Percentiles rank a stretch among this genome's conserved stretches.
Conservation (phyloP, 2,113 vertebrate genomes). For the Poeciliopsis turrubarensis region DNA sequence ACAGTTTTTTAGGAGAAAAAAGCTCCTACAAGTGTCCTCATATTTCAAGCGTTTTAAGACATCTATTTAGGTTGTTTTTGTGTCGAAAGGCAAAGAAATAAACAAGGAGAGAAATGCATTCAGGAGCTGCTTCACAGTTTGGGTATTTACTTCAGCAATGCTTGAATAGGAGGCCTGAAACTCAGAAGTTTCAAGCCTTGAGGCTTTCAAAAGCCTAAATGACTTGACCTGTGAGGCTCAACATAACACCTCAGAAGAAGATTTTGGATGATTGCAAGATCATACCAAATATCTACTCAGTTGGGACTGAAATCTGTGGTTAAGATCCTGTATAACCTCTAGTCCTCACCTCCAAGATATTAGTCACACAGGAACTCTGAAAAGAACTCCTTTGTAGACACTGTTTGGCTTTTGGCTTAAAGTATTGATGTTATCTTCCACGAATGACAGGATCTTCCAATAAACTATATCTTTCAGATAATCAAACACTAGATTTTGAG, state of each 20-base stretch:
- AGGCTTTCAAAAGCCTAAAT: neutral
- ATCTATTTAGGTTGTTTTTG: slow-evolving; percentile 9
- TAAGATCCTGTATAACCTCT: neutral
- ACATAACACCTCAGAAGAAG: neutral
- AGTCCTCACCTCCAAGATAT: neutral
- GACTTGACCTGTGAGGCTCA: too few species aligned
- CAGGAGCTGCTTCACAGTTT: slow-evolving; percentile 1
- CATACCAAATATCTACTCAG: neutral
- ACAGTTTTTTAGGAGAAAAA: neutral
- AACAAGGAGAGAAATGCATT: slow-evolving; percentile 25
- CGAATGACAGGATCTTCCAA: neutral
- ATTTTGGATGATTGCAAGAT: neutral
- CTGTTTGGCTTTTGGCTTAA: too few species aligned
- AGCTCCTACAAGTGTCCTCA: too few species aligned
- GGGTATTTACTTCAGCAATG: neutral
- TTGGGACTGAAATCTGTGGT: neutral
- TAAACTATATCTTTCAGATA: too few species aligned
- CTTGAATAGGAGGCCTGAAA: neutral
- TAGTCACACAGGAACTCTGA: neutral
- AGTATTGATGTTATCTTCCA: neutral
- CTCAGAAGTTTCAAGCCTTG: neutral
- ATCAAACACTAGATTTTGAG: neutral
- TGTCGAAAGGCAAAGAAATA: slow-evolving; percentile 30
- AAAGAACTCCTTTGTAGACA: neutral
- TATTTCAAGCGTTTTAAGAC: neutral